Evolutionary conservation across 2,113 vertebrate genomes (phyloP).

Genomic region (Solenodon paradoxus): DNA sequence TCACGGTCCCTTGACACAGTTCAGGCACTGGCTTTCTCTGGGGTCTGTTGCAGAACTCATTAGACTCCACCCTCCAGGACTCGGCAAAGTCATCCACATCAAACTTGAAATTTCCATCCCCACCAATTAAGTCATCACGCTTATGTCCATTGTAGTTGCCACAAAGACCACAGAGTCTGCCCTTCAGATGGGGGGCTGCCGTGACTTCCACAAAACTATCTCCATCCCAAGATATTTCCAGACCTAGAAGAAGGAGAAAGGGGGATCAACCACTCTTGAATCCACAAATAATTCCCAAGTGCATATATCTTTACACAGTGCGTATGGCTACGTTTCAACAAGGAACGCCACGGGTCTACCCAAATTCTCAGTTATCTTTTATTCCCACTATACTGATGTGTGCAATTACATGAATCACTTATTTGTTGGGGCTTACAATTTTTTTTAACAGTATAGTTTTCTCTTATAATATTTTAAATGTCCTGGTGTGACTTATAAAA

Average conservation of each 20-base stretch:
- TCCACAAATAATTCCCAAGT: not conserved
- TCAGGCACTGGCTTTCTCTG: conserved; percentile 87
- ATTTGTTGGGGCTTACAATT: not conserved
- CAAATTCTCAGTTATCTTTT: not conserved
- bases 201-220: conserved; percentile 99
- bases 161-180: conserved; percentile 95
- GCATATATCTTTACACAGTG: not conserved
- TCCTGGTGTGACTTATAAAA: not conserved
- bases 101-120: conserved; percentile 96
- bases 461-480: not conserved
- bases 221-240: conserved; percentile 99
- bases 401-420: not conserved
- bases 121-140: conserved; percentile 93
- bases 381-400: not conserved
- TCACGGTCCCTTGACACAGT: conserved; percentile 92
- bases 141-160: conserved; percentile 99
- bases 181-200: conserved; percentile 93
- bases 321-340: not conserved
- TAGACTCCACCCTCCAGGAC: conserved; percentile 95
- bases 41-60: conserved; percentile 90
- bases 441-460: not conserved
- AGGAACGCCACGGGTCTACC: no score
- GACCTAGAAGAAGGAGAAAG: conserved; percentile 81
- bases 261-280: not conserved
- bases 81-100: conserved; percentile 97